phyloP scores from a whole-genome alignment of 2,888 invertebrate species.

The Eulithis testata region DNA sequence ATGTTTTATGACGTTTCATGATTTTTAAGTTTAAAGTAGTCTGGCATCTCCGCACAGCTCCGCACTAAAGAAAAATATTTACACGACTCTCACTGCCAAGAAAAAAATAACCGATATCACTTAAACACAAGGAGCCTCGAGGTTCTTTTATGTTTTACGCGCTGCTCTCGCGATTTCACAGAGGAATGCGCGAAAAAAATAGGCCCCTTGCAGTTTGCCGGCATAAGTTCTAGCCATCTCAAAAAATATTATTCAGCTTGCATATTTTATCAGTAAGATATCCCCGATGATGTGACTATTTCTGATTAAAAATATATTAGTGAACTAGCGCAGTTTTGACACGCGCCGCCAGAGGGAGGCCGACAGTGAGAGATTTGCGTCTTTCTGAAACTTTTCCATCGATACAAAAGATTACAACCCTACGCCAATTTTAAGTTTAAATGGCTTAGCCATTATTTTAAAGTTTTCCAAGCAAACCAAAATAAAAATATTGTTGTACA shows the following conservation, averaged over 20 bases:
- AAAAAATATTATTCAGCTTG: not conserved
- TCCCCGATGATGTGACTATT: not conserved
- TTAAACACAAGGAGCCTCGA: not conserved
- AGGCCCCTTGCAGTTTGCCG: not conserved
- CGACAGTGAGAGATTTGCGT: constrained; percentile 68
- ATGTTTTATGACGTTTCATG: constrained; percentile 58
- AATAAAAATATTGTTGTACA: constrained; percentile 43
- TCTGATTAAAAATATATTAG: constrained; percentile 27
- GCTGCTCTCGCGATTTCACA: no score
- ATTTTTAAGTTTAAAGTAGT: constrained; percentile 68
- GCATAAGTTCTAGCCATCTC: not conserved
- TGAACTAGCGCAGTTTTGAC: not conserved
- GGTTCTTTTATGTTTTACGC: no score
- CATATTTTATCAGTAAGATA: not conserved
- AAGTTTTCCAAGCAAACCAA: constrained; percentile 46
- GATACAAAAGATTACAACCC: constrained; percentile 65
- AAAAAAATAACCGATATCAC: not conserved
- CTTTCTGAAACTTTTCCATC: constrained; percentile 78
- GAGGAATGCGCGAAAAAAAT: not conserved
- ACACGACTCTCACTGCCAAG: constrained; percentile 73
- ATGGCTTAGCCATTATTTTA: constrained; percentile 67
- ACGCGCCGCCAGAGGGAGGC: not conserved
- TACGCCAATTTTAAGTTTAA: constrained; percentile 68
- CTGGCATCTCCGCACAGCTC: constrained; percentile 64
- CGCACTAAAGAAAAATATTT: constrained; percentile 67